A percentile compares a stretch with the other conserved stretches of the same genome.
These are phyloP conservation scores for Megaptera novaeangliae DNA, from an alignment of 2,113 vertebrate genomes.

Conservation along the genomic window DNA sequence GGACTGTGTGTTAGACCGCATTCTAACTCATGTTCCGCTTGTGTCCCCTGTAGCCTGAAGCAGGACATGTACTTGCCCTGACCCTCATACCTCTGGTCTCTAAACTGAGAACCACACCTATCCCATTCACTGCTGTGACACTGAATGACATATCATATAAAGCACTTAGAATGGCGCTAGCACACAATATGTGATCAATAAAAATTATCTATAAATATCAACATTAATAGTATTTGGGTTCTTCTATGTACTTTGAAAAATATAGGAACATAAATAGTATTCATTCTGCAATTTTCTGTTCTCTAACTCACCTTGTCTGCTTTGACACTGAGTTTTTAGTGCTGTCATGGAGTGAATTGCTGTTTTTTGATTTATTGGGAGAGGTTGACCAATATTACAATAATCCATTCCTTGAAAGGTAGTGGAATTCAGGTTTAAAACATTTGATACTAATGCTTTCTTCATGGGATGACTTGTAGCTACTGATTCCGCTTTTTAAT, in stretches of 20 bases:
- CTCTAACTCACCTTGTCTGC: not conserved
- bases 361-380: not conserved
- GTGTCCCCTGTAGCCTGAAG: too few species aligned
- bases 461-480: not conserved
- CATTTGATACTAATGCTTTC: too few species aligned
- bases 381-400: not conserved
- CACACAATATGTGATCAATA: not conserved
- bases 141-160: not conserved
- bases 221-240: not conserved
- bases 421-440: too few species aligned
- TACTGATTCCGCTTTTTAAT: not conserved
- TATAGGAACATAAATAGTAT: not conserved
- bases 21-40: not conserved
- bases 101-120: rapidly evolving
- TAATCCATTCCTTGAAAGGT: not conserved
- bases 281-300: not conserved
- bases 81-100: not conserved
- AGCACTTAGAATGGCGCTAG: not conserved
- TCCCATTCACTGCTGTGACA: too few species aligned
- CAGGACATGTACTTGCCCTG: rapidly evolving
- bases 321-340: not conserved
- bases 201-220: not conserved
- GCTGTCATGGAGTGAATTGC: not conserved
- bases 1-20: rapidly evolving
- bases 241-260: too few species aligned